These are phyloP conservation scores for Erebia palarica DNA, from an alignment of 2,888 invertebrate species.

Conservation along the genomic window DNA sequence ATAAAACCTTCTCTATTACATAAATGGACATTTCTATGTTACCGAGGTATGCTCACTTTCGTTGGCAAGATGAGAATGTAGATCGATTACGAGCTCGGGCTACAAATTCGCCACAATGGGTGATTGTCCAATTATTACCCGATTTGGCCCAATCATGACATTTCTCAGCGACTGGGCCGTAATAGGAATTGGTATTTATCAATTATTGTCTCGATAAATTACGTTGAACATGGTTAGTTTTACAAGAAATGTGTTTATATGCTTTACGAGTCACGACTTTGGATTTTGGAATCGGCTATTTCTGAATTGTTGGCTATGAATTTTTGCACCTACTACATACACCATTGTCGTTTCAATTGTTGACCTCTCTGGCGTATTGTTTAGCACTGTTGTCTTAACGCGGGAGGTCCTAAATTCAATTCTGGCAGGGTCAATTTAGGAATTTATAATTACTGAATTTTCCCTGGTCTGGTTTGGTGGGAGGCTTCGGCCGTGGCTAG, in stretches of 20 bases:
- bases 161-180: slow-evolving; percentile 10
- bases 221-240: slow-evolving; percentile 15
- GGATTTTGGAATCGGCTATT: background rate
- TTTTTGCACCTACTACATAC: too few relatives aligned
- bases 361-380: too few relatives aligned
- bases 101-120: slow-evolving; percentile 34
- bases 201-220: slow-evolving; percentile 26
- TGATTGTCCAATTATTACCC: slow-evolving; percentile 32
- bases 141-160: slow-evolving; percentile 27
- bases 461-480: too few relatives aligned
- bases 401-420: too few relatives aligned
- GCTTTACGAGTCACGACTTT: slow-evolving; percentile 4
- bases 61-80: slow-evolving; percentile 41
- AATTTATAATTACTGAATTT: too few relatives aligned
- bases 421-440: too few relatives aligned
- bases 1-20: too few relatives aligned
- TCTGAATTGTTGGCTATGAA: background rate
- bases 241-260: slow-evolving; percentile 6
- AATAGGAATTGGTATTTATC: slow-evolving; percentile 25
- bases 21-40: background rate
- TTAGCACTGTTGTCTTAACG: too few relatives aligned
- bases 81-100: slow-evolving; percentile 31
- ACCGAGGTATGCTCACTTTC: slow-evolving; percentile 33
- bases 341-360: too few relatives aligned
- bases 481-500: too few relatives aligned